Conservation (phyloP, 1,140 invertebrate genomes). For the Neelides sp. region DNA sequence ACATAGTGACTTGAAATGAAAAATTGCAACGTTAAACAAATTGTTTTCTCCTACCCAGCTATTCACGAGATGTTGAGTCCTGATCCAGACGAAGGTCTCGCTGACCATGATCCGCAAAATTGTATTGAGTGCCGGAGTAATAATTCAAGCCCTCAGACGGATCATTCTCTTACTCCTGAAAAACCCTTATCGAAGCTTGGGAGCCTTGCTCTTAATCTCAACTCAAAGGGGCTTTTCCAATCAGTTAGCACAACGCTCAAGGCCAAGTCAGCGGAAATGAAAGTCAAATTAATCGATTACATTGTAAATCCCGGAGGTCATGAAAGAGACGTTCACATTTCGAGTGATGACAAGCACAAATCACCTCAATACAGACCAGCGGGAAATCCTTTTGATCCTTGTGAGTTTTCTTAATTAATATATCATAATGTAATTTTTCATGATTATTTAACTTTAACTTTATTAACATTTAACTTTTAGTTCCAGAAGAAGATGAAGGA, state of each 20-base stretch:
- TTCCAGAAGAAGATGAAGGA: conserved; percentile 45
- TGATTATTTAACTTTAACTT: background rate
- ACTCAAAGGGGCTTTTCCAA: conserved; percentile 16
- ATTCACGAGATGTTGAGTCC: conserved; percentile 67
- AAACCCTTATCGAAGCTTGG: too few relatives aligned
- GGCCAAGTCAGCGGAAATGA: conserved; percentile 80
- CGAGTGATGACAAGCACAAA: conserved; percentile 60
- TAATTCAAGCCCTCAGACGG: conserved; percentile 16
- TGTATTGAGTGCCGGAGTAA: conserved; percentile 61
- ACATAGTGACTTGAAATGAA: background rate
- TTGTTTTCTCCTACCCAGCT: conserved; percentile 39
- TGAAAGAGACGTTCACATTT: conserved; percentile 52
- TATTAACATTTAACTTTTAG: conserved; percentile 21
- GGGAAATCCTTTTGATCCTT: conserved; percentile 41
- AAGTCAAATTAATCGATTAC: conserved; percentile 84
- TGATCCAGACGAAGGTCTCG: conserved; percentile 60
- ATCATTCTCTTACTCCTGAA: background rate
- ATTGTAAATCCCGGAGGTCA: conserved; percentile 68
- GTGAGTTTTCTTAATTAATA: conserved; percentile 11
- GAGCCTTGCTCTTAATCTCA: too few relatives aligned
- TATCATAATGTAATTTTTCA: background rate
- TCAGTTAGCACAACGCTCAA: conserved; percentile 51
- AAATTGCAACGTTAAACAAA: too few relatives aligned
- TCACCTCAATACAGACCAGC: conserved; percentile 72
- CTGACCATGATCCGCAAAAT: conserved; percentile 62